Evolutionary conservation across 2,888 invertebrate species (phyloP), one percentile per base, ranked within the genome.

Genomic region (Eurytoma adleriae): DNA sequence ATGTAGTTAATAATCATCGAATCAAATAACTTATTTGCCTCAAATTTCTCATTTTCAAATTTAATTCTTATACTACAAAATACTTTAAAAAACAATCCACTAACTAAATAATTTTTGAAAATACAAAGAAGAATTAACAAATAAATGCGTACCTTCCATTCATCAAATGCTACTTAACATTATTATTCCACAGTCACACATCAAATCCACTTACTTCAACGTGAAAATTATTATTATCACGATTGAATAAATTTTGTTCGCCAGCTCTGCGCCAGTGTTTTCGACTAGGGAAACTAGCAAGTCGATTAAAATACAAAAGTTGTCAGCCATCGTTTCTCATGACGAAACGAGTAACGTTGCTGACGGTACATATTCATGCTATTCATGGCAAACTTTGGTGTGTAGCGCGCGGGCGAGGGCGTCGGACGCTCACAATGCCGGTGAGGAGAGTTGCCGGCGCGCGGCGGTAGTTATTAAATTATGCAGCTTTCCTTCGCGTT

Each of bases 391-490:
- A 69, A 77, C 69, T 69, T 77, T 69, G 24, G 70, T 62, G 27
- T 77, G 69, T 24, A n/a, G 61, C 64, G 40, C 69, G 68, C 10
- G 62, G 0, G 64, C 52, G 68, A 48, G 61, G 59, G 24, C 68
- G 67, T 67, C 50, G 67, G 61, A 67, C 74, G 50, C 24, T 59
- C 56, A 72, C 71, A 78, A 67, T 67, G 16, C 74, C 14, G 24
- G 24, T 12, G 52, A 59, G 64, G 56, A 72, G 59, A 66, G 78
- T 72, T 77, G 48, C 16, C 48, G 70, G 24, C 30, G 54, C 40
- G 40, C 62, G 20, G 10, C 54, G 12, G 78, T 40, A 30, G 69
- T 83, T 83, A 83, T 85, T 83, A 83, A 85, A 84, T 85, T 83
- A 84, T 82, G 79, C 73, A 79, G 77, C 78, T 85, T 83, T 79